Base-by-base conservation (phyloP, 2,113 vertebrate genomes). In the Ia io region DNA sequence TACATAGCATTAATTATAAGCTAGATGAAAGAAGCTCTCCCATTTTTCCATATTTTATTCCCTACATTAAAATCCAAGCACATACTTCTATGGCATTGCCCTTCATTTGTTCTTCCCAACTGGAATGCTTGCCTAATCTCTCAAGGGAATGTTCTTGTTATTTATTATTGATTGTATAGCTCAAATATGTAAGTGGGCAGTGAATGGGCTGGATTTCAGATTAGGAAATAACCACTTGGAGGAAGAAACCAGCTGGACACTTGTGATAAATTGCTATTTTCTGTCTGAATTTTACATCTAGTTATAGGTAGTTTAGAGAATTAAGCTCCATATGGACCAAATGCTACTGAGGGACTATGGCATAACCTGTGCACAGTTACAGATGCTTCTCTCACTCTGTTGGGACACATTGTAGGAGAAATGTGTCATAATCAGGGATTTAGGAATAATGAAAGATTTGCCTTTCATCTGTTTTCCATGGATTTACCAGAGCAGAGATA, bases 141-240 rank as follows among this genome's bases (percentile, higher is more conserved):
- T 97, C 95, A 70, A 93, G 95, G 97, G 98, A 98, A 97, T 91
- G 71, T 96, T 95, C 94, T 93, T 94, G 77, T 37, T 98, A 98
- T 98, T 97, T 98, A 96, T 94, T 98, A 98, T 97, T 98, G 98
- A 98, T 98, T 98, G 98, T 97, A 97, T 95, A 97, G 96, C 97
- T 98, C 97, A 96, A 95, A 98, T 98, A 97, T 90, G 80, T 91
- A 97, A 93, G 77, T 97, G 53, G 78, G 35, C 87, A 97, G 69
- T 56, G 85, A 98, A 97, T 94, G 96, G 87, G 96, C 94, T 98
- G 92, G 88, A 65, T 98, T 98, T 98, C 95, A 97, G 97, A 97
- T 98, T 97, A 98, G 98, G 98, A 98, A 98, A 98, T 97, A 97
- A 97, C 96, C 94, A 97, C 97, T 98, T 97, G 97, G 97, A 96